These are phyloP conservation scores for Linurgus olivaceus DNA, from an alignment of 2,797 vertebrate genomes.

Conservation along the genomic window DNA sequence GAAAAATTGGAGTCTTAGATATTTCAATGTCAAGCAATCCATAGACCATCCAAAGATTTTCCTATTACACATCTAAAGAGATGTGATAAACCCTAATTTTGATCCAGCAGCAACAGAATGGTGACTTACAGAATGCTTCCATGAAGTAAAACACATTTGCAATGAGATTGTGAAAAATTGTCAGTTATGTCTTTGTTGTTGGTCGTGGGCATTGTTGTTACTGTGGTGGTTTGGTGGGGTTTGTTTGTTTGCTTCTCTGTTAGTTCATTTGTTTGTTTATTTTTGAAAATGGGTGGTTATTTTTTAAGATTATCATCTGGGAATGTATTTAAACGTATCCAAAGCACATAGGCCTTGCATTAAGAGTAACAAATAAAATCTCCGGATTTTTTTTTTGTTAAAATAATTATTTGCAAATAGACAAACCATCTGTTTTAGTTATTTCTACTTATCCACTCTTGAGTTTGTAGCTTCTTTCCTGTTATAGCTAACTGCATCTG, in stretches of 20 bases:
- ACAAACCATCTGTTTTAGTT: background rate
- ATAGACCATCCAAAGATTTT: background rate
- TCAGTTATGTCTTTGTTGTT: background rate
- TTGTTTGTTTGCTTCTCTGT: background rate
- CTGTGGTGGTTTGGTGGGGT: background rate
- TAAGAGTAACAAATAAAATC: background rate
- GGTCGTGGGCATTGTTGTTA: fast-evolving
- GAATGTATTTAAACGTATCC: background rate
- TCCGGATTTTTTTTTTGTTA: fast-evolving
- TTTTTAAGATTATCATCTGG: background rate
- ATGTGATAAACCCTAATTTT: background rate
- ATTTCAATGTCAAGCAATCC: background rate
- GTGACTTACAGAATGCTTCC: background rate
- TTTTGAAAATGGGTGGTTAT: fast-evolving
- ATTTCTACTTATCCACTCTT: background rate
- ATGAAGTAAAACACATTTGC: background rate
- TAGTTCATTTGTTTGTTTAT: background rate
- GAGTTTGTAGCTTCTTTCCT: background rate
- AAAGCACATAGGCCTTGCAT: background rate
- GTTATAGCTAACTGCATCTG: background rate
- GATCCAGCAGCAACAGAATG: background rate
- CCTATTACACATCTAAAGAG: background rate
- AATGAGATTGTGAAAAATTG: background rate
- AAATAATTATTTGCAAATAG: background rate
- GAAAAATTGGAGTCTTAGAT: background rate